phyloP scores from a whole-genome alignment of 1,140 invertebrate genomes.

The Ericerus pela region DNA sequence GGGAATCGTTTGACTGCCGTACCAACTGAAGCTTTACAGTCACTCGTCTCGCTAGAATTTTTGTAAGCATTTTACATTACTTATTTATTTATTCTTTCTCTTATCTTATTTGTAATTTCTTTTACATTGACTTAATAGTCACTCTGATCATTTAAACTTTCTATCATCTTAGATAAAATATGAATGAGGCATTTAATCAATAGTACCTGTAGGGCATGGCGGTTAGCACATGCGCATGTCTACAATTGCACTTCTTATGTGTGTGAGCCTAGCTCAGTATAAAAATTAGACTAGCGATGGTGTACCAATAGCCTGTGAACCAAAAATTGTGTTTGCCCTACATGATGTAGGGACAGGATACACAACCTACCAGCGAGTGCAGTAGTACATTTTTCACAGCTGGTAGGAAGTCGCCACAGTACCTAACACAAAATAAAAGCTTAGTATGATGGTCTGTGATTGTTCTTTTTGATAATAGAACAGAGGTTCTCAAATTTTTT shows the following conservation, averaged over 20 bases:
- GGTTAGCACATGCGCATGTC: too few species aligned
- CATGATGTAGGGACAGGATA: too few species aligned
- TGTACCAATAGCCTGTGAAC: too few species aligned
- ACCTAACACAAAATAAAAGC: background rate
- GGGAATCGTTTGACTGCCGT: conserved; percentile 45
- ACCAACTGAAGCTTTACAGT: conserved; percentile 41
- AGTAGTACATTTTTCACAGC: too few species aligned
- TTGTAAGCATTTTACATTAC: conserved; percentile 42
- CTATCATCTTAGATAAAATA: background rate
- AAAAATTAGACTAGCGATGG: too few species aligned
- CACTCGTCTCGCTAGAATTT: conserved; percentile 40
- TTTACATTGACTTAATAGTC: background rate
- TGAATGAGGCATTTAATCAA: background rate
- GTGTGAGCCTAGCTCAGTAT: background rate
- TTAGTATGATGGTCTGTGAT: too few species aligned
- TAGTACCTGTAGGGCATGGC: conserved; percentile 4
- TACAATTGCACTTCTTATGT: background rate
- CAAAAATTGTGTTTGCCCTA: too few species aligned
- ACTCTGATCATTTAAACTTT: background rate
- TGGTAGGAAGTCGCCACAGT: too few species aligned
- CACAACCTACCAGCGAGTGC: too few species aligned
- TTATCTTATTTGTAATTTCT: background rate
- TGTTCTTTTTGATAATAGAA: too few species aligned
- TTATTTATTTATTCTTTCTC: background rate
- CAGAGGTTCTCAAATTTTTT: too few species aligned